Base-by-base conservation (phyloP, 2,888 invertebrate species). In the Encarsia formosa region DNA sequence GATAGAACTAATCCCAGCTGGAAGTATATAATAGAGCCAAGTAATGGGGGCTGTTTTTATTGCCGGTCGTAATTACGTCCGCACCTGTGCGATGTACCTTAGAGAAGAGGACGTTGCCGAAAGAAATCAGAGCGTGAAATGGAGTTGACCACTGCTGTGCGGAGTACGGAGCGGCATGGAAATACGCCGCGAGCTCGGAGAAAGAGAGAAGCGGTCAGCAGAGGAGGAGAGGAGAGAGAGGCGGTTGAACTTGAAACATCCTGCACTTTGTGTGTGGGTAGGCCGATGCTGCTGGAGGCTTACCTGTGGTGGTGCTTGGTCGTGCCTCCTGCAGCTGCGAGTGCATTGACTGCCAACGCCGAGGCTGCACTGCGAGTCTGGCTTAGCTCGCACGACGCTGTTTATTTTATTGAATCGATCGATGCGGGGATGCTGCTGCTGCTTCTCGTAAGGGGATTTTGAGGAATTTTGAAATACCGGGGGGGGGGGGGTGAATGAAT, bases 101-200 rank as follows among this genome's bases (percentile, higher is more conserved):
- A n/a, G n/a, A n/a, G 26, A 22, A 15, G 22, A 35, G 35, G 26
- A 18, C 11, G 50, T 11, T 19, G 37, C n/a, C 22, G 43, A 32
- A 19, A 40, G 40, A 50, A 50, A 50, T 50, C 44, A 50, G 50
- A 50, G 50, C 44, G 34, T 50, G 44, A 50, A 50, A 45, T 34
- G 50, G 50, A 50, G 39, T 50, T 44, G 44, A 50, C 50, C 50
- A 34, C 50, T n/a, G n/a, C n/a, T n/a, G n/a, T n/a, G n/a, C n/a
- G n/a, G n/a, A n/a, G n/a, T n/a, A 39, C 39, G 44, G 24, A 24
- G 44, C 34, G 40, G 50, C 44, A 40, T 39, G 39, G 39, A 44
- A 50, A 40, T 45, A 31, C 39, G 37, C 26, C 29, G 19, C 42
- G 42, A 41, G 41, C 39, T 44, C 6, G 11, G n/a, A 24, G 15